Evolutionary conservation across 2,113 vertebrate species (phyloP), one percentile per base, ranked within the genome.

Genomic region (Craseonycteris thonglongyai): DNA sequence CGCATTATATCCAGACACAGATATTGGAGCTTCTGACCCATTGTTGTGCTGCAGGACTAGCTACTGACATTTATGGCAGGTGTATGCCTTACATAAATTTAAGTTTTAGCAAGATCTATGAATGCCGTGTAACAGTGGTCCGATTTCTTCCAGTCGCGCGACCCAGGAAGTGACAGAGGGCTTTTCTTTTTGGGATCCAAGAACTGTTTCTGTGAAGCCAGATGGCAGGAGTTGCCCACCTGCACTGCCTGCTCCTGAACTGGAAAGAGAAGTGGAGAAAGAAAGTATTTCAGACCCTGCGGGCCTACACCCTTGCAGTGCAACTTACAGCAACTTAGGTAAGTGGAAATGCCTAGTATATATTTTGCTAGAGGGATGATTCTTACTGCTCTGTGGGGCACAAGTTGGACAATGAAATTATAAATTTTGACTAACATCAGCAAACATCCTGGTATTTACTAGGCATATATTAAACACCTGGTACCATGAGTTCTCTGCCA

Each of bases 251-350:
- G 85, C 63, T 33, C 97, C 96, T 76, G 98, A 76, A 72, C 98
- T n/a, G 54, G 98, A 94, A 69, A 98, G 54, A 95, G 98, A 91
- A 97, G 97, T 98, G 6, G 98, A 98, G 58, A 98, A 99, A 38
- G 99, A 99, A 40, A 99, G 97, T 0, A 86, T 98, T 90, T 98
- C 97, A 30, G 95, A 98, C 95, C 98, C 99, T 28, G 91, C 98
- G 1, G 98, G 99, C 72, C 93, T 98, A 88, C 99, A 98, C 85
- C 96, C 98, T 75, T 99, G 99, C 97, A 99, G 99, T 78, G 99
- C 99, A 95, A 99, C 99, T 0, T 99, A 99, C 97, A 99, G 99
- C 98, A 99, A 99, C 94, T 97, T 99, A 93, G 99, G 99, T 99
- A 98, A 99, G 98, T 96, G 6, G 7, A 81, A 15, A 61, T 63